phyloP scores from a whole-genome alignment of 1,140 invertebrate species.

The Conus ventricosus region DNA sequence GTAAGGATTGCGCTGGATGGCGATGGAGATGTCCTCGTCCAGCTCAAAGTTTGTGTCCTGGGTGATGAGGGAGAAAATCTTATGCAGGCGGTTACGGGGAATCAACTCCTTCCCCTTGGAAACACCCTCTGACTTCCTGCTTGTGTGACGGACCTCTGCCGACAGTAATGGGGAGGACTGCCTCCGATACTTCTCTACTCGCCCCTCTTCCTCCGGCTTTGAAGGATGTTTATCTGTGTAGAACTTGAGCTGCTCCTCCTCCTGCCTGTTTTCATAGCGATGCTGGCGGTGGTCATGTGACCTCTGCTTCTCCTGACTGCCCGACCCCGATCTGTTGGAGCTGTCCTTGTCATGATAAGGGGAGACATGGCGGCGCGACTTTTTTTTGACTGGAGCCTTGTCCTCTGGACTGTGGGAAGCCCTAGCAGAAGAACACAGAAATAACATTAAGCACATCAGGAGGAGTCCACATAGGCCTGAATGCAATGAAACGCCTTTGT shows the following conservation, averaged over 20 bases:
- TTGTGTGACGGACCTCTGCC: background rate
- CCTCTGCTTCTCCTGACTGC: background rate
- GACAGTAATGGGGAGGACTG: background rate
- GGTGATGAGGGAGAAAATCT: conserved; percentile 21
- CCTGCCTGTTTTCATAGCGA: background rate
- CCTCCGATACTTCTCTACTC: background rate
- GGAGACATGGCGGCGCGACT: background rate
- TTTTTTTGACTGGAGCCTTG: background rate
- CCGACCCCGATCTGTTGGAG: background rate
- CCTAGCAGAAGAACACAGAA: background rate
- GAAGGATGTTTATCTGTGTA: background rate
- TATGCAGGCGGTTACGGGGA: conserved; percentile 21
- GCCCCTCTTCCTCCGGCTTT: background rate
- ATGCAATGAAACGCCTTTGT: no score
- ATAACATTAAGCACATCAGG: no score
- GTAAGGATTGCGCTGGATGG: conserved; percentile 41
- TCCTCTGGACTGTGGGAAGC: background rate
- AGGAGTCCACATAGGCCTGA: no score
- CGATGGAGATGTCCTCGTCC: conserved; percentile 35
- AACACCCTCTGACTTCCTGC: background rate
- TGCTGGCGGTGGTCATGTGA: background rate
- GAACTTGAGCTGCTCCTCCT: background rate
- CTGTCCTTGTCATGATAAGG: background rate
- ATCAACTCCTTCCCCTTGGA: conserved; percentile 16
- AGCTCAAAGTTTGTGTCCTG: conserved; percentile 17